Base-by-base conservation (phyloP, 2,797 vertebrate genomes). In the Spheniscus humboldti region DNA sequence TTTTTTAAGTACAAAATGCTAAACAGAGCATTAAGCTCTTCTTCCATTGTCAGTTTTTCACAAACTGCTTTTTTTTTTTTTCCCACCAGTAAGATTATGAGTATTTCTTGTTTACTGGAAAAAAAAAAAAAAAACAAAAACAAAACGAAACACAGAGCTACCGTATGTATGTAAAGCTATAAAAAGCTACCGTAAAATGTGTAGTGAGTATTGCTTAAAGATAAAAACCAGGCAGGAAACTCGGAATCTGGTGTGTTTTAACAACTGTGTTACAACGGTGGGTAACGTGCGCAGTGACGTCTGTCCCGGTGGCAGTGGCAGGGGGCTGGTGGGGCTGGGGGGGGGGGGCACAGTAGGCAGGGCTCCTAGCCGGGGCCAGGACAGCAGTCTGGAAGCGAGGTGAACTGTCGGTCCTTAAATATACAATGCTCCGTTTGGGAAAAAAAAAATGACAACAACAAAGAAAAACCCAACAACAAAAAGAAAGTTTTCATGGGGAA, bases 1-100 rank as follows among this genome's bases (percentile, higher is more conserved):
- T 98, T 97, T 98, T 98, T 98, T 98, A 98, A 98, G 98, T 99
- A 99, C 99, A 99, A 99, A 99, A 99, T 98, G 98, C 99, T 99
- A 98, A 99, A 99, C 99, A 98, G 98, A 98, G 97, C 97, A 99
- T 98, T 98, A 98, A 98, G 98, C 98, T 94, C 98, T 98, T 98
- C 98, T 98, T 98, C 98, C 98, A 96, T 97, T 97, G 97, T 97
- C 97, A 96, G 92, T 96, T 96, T 98, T 98, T 98, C 98, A 99
- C 98, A 98, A 98, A 98, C 98, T 98, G 94, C 94, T 95, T 95
- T 97, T 97, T 80, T 72, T 90, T 90, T 77, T 88, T 96, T 97
- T 41, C 90, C 95, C 98, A 99, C 97, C 96, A 98, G 98, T 98
- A 98, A 98, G 98, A 98, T 98, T 97, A 98, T 98, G 98, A 98